Evolutionary conservation across 2,888 invertebrate genomes (phyloP), one percentile per base, ranked within the genome.

Genomic region (Xanthorhoe spadicearia): DNA sequence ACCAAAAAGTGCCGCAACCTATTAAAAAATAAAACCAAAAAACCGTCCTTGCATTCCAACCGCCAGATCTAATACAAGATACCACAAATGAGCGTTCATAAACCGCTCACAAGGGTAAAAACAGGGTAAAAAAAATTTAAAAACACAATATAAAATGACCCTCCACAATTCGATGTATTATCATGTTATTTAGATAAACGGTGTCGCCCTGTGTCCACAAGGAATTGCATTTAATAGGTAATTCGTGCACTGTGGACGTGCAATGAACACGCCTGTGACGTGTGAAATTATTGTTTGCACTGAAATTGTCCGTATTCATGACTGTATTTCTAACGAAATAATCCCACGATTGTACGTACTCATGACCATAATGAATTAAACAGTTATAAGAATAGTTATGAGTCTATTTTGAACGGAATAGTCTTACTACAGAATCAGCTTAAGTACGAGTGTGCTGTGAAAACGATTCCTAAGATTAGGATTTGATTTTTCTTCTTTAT

Each of bases 171-270:
- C 69, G 68, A 71, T 76, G 75, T 86, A 84, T 86, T 85, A 86
- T 83, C 86, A 85, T 87, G 88, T 85, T 87, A 87, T 89, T 90
- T 83, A 83, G 83, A 86, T 89, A 88, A 88, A 84, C 78, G 82
- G 81, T 83, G 85, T 84, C 83, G 84, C 84, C 73, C 70, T 77
- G 76, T 70, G 75, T 63, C 61, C 64, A 70, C 60, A 61, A 65
- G 68, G 69, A 69, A 68, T 69, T 63, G 66, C 64, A 67, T 64
- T 66, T 71, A 73, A 71, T 73, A 71, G 71, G 61, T 66, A 67
- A 70, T 68, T 68, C 73, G 73, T 73, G 71, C 70, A 64, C 65
- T 7, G 68, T 71, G 58, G 56, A 59, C 64, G 52, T 66, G 69
- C 70, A 70, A 73, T 73, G 64, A 66, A 66, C 68, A 65, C 32